phyloP scores from a whole-genome alignment of 2,888 invertebrate genomes.

The Epinotia ramella region DNA sequence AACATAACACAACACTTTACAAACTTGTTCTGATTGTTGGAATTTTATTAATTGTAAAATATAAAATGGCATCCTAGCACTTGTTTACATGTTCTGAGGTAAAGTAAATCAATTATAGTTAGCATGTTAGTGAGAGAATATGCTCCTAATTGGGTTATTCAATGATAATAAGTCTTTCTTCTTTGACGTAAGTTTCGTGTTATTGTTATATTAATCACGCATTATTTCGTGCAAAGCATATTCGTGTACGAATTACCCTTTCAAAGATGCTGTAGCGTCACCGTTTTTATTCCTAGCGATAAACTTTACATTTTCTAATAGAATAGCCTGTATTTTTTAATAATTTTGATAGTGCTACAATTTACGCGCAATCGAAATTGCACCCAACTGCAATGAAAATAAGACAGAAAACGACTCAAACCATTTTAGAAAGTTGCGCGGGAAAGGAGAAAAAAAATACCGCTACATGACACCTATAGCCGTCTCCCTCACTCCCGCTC shows the following conservation, averaged over 20 bases:
- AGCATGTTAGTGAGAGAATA: neutral
- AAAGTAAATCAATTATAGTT: neutral
- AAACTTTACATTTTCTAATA: conserved; percentile 35
- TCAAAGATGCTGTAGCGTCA: conserved; percentile 11
- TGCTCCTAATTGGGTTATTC: conserved; percentile 1
- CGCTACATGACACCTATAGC: conserved; percentile 77
- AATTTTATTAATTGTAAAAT: too few species aligned
- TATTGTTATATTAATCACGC: too few species aligned
- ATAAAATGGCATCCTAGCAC: too few species aligned
- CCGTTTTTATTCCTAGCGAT: conserved; percentile 16
- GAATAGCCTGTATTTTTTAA: conserved; percentile 43
- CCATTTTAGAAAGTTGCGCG: conserved; percentile 82
- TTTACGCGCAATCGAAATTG: neutral
- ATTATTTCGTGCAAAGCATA: conserved; percentile 16
- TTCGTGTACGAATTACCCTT: conserved; percentile 1
- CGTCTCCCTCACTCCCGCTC: conserved; percentile 59
- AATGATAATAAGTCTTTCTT: neutral
- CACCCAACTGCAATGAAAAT: conserved; percentile 56
- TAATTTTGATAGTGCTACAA: conserved; percentile 37
- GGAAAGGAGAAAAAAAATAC: conserved; percentile 83
- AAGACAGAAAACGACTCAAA: conserved; percentile 69
- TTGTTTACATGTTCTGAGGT: neutral
- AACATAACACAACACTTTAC: too few species aligned
- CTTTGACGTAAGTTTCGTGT: neutral
- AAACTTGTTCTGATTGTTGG: too few species aligned